These are phyloP conservation scores for Varecia variegata DNA, from an alignment of 2,797 vertebrate genomes.

Conservation along the genomic window DNA sequence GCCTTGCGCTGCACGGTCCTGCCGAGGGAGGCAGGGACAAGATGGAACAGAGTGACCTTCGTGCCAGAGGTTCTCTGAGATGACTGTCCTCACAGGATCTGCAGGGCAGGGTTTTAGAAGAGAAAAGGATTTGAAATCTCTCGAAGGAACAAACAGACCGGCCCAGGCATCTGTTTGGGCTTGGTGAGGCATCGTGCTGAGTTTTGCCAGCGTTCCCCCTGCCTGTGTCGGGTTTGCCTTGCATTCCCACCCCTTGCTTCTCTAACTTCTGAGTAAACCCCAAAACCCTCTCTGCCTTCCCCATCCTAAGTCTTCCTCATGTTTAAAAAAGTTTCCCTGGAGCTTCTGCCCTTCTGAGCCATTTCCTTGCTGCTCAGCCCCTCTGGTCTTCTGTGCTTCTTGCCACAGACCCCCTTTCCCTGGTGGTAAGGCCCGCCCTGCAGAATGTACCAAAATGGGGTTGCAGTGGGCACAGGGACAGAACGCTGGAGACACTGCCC, in stretches of 20 bases:
- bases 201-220: fast-evolving
- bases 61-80: not conserved
- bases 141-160: not conserved
- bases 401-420: not conserved
- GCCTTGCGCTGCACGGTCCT: not conserved
- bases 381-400: not conserved
- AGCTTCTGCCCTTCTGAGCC: not conserved
- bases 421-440: not conserved
- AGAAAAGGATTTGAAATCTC: not conserved
- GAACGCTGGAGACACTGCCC: not conserved
- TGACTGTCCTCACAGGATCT: not conserved
- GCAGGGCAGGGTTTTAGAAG: not conserved
- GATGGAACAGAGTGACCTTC: not conserved
- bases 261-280: not conserved
- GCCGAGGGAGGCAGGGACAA: not conserved
- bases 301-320: not conserved
- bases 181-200: not conserved
- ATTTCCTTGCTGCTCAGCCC: not conserved
- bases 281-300: not conserved
- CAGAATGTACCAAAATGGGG: not conserved
- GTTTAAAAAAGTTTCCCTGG: not conserved
- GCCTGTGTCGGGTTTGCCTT: not conserved
- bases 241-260: not conserved
- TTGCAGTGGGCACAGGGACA: not conserved
- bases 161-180: not conserved